These are phyloP conservation scores for Amphipyra berbera DNA, from an alignment of 2,888 invertebrate species.

Conservation along the genomic window DNA sequence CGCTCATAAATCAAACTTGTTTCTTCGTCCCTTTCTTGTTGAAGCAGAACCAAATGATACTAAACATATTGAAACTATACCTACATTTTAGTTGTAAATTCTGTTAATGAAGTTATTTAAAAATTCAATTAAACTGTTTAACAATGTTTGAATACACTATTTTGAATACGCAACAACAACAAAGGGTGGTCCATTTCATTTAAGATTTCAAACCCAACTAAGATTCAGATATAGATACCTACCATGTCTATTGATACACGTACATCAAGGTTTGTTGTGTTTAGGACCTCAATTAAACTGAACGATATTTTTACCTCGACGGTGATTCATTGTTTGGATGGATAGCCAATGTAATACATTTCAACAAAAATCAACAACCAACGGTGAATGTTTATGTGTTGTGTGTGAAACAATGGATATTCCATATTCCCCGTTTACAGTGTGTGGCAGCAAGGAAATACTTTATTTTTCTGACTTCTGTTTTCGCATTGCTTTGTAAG, in stretches of 20 bases:
- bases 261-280: constrained; percentile 39
- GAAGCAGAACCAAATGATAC: not conserved
- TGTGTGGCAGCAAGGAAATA: constrained; percentile 27
- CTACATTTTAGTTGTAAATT: not conserved
- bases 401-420: constrained; percentile 61
- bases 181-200: not conserved
- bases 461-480: constrained; percentile 5
- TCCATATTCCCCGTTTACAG: constrained; percentile 40
- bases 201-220: not conserved
- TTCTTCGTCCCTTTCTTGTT: constrained; percentile 1
- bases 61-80: too few relatives aligned
- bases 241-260: constrained; percentile 25
- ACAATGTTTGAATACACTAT: too few relatives aligned
- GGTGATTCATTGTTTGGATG: constrained; percentile 68
- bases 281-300: constrained; percentile 40
- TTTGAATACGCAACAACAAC: too few relatives aligned
- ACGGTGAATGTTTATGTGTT: constrained; percentile 54
- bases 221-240: not conserved
- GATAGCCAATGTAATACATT: constrained; percentile 66
- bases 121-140: too few relatives aligned
- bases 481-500: not conserved
- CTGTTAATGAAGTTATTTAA: not conserved
- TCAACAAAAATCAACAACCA: constrained; percentile 70
- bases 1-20: constrained; percentile 6
- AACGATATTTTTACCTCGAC: constrained; percentile 35